A percentile compares a stretch with the other conserved stretches of the same genome.
These are phyloP conservation scores for Hydrolagus affinis DNA, from an alignment of 2,113 vertebrate genomes.

Conservation along the genomic window DNA sequence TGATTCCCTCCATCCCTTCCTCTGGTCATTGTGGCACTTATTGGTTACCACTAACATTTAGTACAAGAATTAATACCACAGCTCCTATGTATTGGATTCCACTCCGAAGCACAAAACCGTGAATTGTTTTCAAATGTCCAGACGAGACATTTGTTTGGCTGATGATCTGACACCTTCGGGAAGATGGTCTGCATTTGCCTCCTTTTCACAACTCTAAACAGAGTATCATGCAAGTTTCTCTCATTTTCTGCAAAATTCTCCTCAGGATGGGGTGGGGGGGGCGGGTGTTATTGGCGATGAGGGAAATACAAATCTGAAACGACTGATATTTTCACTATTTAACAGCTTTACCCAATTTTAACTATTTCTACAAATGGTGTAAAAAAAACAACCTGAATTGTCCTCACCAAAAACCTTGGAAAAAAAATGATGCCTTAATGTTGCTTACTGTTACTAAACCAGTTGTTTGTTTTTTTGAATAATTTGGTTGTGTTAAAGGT, in stretches of 20 bases:
- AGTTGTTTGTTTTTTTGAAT: slow-evolving; percentile 30
- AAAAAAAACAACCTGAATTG: neutral
- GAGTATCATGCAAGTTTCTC: neutral
- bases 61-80: too few species aligned
- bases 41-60: too few species aligned
- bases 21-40: too few species aligned
- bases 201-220: neutral
- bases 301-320: neutral
- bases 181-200: neutral
- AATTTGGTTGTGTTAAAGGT: slow-evolving; percentile 31
- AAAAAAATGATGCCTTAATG: slow-evolving; percentile 31
- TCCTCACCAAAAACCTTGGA: neutral
- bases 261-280: neutral
- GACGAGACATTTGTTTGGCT: neutral
- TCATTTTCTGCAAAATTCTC: neutral
- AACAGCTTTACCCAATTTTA: slow-evolving; percentile 6
- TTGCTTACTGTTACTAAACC: slow-evolving; percentile 22
- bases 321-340: neutral
- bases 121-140: slow-evolving; percentile 7
- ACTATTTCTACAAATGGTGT: neutral
- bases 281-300: too few species aligned
- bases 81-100: too few species aligned
- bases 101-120: neutral
- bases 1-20: too few species aligned
- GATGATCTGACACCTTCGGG: neutral